Evolutionary conservation across 1,140 invertebrate species (phyloP).

Genomic region (Nebria ingens): DNA sequence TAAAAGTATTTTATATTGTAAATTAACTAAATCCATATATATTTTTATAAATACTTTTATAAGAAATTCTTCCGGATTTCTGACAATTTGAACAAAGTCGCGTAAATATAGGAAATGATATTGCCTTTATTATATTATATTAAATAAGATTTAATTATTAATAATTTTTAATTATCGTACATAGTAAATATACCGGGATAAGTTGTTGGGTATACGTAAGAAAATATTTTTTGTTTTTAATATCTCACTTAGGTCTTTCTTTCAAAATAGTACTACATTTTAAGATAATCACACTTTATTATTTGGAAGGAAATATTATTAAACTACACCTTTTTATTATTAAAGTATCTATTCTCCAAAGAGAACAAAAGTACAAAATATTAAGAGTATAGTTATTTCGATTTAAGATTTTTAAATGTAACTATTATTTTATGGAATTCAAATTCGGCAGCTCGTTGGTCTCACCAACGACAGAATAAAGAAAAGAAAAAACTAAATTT

Average conservation of each 20-base stretch:
- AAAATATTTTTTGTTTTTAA: background rate
- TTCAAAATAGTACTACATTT: background rate
- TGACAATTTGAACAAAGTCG: background rate
- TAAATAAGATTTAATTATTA: background rate
- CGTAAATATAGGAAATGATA: too few relatives aligned
- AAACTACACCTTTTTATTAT: background rate
- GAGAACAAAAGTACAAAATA: constrained; percentile 2
- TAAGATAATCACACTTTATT: too few relatives aligned
- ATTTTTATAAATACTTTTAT: background rate
- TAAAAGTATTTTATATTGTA: too few relatives aligned
- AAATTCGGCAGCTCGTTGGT: background rate
- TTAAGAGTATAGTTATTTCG: too few relatives aligned
- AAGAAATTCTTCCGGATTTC: background rate
- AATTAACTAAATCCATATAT: background rate
- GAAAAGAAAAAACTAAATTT: background rate
- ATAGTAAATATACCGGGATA: constrained; percentile 1
- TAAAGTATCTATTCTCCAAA: background rate
- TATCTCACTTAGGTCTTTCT: background rate
- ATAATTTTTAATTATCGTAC: background rate
- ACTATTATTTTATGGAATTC: background rate
- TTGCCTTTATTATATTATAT: background rate
- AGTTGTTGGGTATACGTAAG: background rate
- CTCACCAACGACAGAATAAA: too few relatives aligned
- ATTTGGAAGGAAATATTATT: background rate
- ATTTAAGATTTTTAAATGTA: too few relatives aligned